A percentile compares a stretch with the other conserved stretches of the same genome.
These are phyloP conservation scores for Balaeniceps rex DNA, from an alignment of 2,113 vertebrate species.

Conservation along the genomic window DNA sequence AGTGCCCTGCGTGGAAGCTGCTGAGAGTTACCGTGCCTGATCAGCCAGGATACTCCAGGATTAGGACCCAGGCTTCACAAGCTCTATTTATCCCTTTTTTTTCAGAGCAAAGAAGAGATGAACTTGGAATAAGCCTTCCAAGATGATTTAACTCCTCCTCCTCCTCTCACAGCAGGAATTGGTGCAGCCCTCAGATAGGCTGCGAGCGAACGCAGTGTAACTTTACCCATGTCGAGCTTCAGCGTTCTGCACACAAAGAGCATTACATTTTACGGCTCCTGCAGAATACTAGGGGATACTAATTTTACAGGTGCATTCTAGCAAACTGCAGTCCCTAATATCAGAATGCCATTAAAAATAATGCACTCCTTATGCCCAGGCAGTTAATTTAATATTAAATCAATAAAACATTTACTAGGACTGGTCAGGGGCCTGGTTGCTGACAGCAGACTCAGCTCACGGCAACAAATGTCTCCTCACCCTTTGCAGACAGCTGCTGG, in stretches of 20 bases:
- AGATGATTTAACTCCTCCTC: constrained; percentile 1
- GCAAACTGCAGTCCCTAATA: constrained; percentile 65
- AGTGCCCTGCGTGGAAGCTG: neutral
- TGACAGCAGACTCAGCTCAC: constrained; percentile 72
- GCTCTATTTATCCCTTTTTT: neutral
- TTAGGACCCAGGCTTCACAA: neutral
- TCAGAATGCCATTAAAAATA: constrained; percentile 67
- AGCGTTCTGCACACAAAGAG: constrained; percentile 45
- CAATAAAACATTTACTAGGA: constrained; percentile 73
- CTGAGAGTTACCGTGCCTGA: neutral
- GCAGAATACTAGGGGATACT: constrained; percentile 64
- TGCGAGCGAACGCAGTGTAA: neutral
- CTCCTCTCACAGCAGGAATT: neutral
- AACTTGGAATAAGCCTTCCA: neutral
- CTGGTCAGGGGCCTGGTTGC: constrained; percentile 60
- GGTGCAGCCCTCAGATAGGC: neutral
- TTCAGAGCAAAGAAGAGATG: neutral
- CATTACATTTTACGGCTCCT: constrained; percentile 59
- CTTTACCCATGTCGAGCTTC: constrained; percentile 27
- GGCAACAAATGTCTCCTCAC: constrained; percentile 62
- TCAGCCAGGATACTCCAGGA: neutral
- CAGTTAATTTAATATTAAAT: constrained; percentile 78
- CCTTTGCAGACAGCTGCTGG: constrained; percentile 66
- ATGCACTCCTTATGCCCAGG: constrained; percentile 65
- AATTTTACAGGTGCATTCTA: constrained; percentile 78